These are phyloP conservation scores for Lepus americanus DNA, from an alignment of 2,113 vertebrate genomes.

Conservation along the genomic window DNA sequence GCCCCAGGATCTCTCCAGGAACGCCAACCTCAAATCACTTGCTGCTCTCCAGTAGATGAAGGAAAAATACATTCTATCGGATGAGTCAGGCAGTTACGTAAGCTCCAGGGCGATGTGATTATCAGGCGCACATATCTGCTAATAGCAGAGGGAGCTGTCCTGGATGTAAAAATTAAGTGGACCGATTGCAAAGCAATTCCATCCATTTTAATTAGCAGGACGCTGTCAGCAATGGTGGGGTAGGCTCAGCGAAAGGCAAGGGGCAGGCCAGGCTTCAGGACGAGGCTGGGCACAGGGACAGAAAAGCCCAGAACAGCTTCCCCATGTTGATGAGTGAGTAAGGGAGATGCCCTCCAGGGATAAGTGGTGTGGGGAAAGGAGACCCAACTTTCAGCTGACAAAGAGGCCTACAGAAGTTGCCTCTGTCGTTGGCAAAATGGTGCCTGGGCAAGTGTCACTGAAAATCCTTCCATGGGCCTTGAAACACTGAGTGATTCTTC, in stretches of 20 bases:
- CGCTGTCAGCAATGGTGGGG: neutral
- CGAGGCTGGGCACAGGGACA: neutral
- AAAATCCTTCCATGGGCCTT: neutral
- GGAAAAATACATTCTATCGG: neutral
- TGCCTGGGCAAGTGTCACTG: neutral
- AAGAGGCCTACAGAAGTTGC: accelerated
- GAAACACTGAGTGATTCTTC: neutral
- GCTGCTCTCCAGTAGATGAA: neutral
- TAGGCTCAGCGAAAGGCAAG: neutral
- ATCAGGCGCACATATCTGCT: neutral
- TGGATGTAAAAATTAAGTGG: conserved; percentile 36
- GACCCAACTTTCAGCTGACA: too few species aligned
- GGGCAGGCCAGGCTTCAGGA: neutral
- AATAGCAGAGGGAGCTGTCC: neutral
- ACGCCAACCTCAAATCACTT: neutral
- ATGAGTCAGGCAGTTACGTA: conserved; percentile 31
- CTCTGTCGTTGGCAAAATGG: neutral
- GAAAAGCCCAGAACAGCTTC: neutral
- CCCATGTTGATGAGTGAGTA: too few species aligned
- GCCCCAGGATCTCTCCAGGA: neutral
- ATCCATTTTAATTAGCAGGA: conserved; percentile 1
- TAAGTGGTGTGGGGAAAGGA: neutral
- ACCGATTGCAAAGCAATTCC: conserved; percentile 21
- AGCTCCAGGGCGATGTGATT: neutral
- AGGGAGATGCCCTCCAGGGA: neutral